Conservation (phyloP, 1,140 invertebrate genomes). For the Anoplolepis gracilipes region DNA sequence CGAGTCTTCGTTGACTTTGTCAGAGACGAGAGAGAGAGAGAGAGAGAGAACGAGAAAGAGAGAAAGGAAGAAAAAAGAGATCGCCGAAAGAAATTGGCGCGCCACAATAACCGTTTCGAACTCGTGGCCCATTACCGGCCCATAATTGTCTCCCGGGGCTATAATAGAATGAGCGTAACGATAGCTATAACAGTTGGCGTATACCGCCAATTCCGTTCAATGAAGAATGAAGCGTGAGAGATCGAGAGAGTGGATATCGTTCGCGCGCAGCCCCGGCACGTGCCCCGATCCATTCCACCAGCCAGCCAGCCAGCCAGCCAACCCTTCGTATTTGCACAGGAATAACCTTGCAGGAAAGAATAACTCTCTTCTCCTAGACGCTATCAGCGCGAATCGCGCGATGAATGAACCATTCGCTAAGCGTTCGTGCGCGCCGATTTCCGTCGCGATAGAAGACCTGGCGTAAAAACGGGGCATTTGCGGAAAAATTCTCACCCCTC, state of each 20-base stretch:
- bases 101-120: conserved; percentile 43
- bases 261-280: conserved; percentile 36
- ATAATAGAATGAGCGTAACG: conserved; percentile 59
- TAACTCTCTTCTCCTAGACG: conserved; percentile 21
- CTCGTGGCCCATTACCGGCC: conserved; percentile 40
- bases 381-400: conserved; percentile 48
- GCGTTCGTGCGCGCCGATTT: conserved; percentile 54
- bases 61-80: neutral
- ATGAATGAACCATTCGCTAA: conserved; percentile 57
- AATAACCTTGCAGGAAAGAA: conserved; percentile 58
- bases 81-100: conserved; percentile 46
- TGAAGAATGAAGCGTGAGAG: conserved; percentile 62
- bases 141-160: conserved; percentile 58
- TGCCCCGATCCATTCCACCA: conserved; percentile 50
- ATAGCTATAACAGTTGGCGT: conserved; percentile 56
- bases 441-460: conserved; percentile 23
- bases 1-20: neutral
- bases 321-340: conserved; percentile 54
- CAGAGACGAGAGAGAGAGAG: neutral
- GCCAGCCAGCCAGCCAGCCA: conserved; percentile 26
- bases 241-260: conserved; percentile 49
- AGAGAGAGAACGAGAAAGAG: no score
- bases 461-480: conserved; percentile 1
- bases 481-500: conserved; percentile 24
- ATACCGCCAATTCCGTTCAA: conserved; percentile 53